These are phyloP conservation scores for Galeruca laticollis DNA, from an alignment of 2,888 invertebrate genomes.

Conservation along the genomic window DNA sequence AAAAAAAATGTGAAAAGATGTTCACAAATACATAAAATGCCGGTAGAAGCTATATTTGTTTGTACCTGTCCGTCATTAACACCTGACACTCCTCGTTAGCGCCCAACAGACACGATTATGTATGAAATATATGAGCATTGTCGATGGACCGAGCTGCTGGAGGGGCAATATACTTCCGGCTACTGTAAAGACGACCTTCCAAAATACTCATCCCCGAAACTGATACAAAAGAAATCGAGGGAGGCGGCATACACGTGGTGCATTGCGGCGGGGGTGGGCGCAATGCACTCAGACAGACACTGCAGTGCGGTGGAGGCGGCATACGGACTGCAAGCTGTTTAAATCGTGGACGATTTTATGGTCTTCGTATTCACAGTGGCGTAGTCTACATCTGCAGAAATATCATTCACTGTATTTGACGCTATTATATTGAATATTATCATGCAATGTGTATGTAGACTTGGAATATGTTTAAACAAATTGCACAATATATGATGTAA, in stretches of 20 bases:
- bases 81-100: conserved; percentile 20
- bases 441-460: no score
- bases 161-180: not conserved
- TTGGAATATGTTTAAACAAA: no score
- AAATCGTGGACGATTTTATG: conserved; percentile 50
- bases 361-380: conserved; percentile 21
- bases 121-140: not conserved
- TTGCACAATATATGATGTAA: no score
- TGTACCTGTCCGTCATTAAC: conserved; percentile 33
- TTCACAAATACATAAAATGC: not conserved
- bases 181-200: conserved; percentile 10
- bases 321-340: conserved; percentile 53
- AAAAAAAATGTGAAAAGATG: no score
- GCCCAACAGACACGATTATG: not conserved
- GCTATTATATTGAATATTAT: no score
- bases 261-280: conserved; percentile 68
- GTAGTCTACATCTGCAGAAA: not conserved
- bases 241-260: conserved; percentile 54
- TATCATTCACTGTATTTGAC: no score
- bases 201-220: conserved; percentile 11
- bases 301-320: conserved; percentile 50
- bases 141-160: not conserved
- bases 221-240: conserved; percentile 24
- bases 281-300: conserved; percentile 59
- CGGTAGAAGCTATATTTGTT: not conserved